Percentiles rank a stretch among this genome's conserved stretches.
Conservation (phyloP, 2,113 vertebrate species). For the Heptranchias perlo region DNA sequence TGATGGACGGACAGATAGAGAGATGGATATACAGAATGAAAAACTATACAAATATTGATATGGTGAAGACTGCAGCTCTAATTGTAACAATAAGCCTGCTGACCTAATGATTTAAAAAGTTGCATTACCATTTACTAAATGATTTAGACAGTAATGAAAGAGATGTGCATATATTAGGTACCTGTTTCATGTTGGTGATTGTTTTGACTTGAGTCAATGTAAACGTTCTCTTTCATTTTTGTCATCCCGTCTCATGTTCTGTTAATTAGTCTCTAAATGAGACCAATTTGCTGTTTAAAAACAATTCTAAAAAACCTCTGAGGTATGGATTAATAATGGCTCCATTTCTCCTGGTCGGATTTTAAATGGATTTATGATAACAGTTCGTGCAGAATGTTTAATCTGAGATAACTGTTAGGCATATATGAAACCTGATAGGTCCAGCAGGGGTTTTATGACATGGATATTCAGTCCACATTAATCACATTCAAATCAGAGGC, state of each 20-base stretch:
- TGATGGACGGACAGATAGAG: background rate
- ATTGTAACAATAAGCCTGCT: background rate
- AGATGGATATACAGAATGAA: background rate
- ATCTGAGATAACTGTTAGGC: background rate
- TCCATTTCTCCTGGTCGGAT: background rate
- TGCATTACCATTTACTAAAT: background rate
- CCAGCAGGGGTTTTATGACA: too few relatives aligned
- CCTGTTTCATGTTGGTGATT: background rate
- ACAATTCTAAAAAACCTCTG: background rate
- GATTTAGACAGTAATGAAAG: background rate
- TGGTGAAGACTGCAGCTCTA: background rate
- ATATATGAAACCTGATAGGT: background rate
- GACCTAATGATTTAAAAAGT: background rate
- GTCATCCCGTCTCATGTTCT: background rate
- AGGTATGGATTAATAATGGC: background rate
- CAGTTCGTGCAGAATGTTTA: background rate
- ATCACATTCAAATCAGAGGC: too few relatives aligned
- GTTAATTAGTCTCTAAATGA: background rate
- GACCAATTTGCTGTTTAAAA: background rate
- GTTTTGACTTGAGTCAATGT: background rate
- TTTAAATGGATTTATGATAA: background rate
- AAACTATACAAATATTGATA: background rate
- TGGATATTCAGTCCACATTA: too few relatives aligned
- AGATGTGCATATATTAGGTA: background rate
- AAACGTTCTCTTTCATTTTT: background rate